Base-by-base conservation (phyloP, 2,888 invertebrate genomes). In the Linnaemya vulpina region DNA sequence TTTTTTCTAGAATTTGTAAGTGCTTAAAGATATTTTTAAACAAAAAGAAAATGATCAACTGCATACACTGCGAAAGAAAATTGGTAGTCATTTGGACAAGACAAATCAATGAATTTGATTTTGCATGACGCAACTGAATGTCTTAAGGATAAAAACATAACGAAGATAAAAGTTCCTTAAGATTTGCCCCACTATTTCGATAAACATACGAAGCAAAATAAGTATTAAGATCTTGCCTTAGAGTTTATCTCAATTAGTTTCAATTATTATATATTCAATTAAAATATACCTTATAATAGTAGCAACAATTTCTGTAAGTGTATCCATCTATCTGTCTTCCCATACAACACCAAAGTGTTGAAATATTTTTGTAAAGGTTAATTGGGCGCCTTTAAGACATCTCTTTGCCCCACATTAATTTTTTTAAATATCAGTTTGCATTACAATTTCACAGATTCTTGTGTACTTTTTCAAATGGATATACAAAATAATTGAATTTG, bases 401-500 rank as follows among this genome's bases (percentile, higher is more conserved):
- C 68, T 30, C 49, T 17, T 15, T 58, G 8, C 38, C 38, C 58
- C 75, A 55, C 75, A 65, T 75, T 15, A 17, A 8, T n/a, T 67
- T 68, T 62, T 51, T 40, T 8, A 40, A 17, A 40, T 51, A 43
- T 62, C 43, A 60, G 35, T 70, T 78, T 60, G 71, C 78, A 65
- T 74, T 78, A 58, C n/a, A 83, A 77, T 83, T 71, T 49, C 3
- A 30, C 0, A 60, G 15, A 49, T 15, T n/a, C n/a, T 43, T 62
- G 51, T 75, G 20, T 68, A 22, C 43, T 20, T 63, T 55, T 71
- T 65, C 53, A 65, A 73, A 35, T 43, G 15, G 46, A 62, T 43
- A 83, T 22, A 68, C 63, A 73, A 78, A 63, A 80, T 79, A 86
- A 86, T 87, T 87, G 87, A 86, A 85, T 87, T 86, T 79, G 71